Percentiles rank a stretch among this genome's conserved stretches.
phyloP scores from a whole-genome alignment of 2,888 invertebrate species.

The Eristalis pertinax region DNA sequence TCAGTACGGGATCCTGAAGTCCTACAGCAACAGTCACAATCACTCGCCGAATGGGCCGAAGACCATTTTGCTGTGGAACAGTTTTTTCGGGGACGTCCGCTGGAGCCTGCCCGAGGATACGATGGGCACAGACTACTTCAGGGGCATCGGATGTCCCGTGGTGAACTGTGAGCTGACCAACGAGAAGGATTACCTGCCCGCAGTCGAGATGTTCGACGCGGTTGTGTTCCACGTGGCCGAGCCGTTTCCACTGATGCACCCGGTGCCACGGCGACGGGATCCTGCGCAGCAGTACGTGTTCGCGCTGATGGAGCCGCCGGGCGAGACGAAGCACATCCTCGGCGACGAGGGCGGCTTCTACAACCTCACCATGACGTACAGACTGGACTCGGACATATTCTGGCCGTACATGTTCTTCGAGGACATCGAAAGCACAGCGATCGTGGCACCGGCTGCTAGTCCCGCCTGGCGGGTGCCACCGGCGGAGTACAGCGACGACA shows the following conservation, averaged over 20 bases:
- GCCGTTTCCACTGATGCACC: conserved; percentile 76
- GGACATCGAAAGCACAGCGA: conserved; percentile 75
- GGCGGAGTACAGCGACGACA: conserved; percentile 69
- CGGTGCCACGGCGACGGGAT: conserved; percentile 79
- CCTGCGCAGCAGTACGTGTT: conserved; percentile 82
- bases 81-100: conserved; percentile 77
- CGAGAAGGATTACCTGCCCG: conserved; percentile 77
- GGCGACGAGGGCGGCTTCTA: conserved; percentile 81
- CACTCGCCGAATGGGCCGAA: conserved; percentile 52
- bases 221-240: conserved; percentile 83
- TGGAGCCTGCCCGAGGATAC: conserved; percentile 77
- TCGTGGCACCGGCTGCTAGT: conserved; percentile 76
- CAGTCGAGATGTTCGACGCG: conserved; percentile 82
- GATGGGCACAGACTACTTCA: conserved; percentile 75
- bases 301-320: conserved; percentile 82
- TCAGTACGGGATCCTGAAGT: conserved; percentile 76
- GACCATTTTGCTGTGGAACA: conserved; percentile 78
- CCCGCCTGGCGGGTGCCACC: conserved; percentile 76
- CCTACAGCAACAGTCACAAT: conserved; percentile 61
- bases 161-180: conserved; percentile 82
- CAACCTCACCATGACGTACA: conserved; percentile 84
- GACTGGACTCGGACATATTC: conserved; percentile 82
- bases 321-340: conserved; percentile 79
- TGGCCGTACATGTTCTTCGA: conserved; percentile 81
- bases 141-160: conserved; percentile 77